These are phyloP conservation scores for Crypturellus tataupa DNA, from an alignment of 2,797 vertebrate genomes.

Conservation along the genomic window DNA sequence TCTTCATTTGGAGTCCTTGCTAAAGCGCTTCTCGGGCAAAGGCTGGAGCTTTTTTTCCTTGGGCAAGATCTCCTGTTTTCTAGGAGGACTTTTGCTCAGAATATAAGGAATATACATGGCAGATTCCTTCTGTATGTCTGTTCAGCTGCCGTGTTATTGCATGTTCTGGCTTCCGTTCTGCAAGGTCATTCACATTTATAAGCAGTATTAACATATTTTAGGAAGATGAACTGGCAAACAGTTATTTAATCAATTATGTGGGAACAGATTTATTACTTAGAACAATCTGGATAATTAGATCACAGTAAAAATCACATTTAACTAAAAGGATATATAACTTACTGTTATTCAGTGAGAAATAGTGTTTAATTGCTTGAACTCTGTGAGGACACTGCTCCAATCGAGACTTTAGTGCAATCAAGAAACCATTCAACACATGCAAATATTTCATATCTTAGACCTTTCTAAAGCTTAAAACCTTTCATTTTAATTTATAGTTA, in stretches of 20 bases:
- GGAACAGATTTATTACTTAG: conserved; percentile 45
- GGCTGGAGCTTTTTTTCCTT: background rate
- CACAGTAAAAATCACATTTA: conserved; percentile 9
- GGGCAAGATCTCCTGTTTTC: background rate
- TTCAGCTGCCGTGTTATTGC: background rate
- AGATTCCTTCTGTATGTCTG: background rate
- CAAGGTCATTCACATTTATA: background rate
- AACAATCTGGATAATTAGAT: conserved; percentile 21
- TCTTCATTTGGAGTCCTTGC: background rate
- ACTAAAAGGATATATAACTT: background rate
- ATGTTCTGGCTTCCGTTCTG: background rate
- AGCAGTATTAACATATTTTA: conserved; percentile 24
- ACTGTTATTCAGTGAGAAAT: background rate
- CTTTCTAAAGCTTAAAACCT: background rate
- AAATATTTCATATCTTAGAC: conserved; percentile 3
- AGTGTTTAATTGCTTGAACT: conserved; percentile 30
- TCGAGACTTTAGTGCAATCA: background rate
- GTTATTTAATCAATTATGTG: conserved; percentile 63
- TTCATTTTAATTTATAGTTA: conserved; percentile 3
- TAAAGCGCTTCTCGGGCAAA: background rate
- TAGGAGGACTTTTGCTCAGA: background rate
- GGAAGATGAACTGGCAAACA: conserved; percentile 44
- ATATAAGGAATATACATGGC: background rate
- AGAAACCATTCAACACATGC: conserved; percentile 21
- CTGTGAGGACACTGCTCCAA: background rate